These are phyloP conservation scores for Papilio glaucus DNA, from an alignment of 1,140 invertebrate genomes.

Conservation along the genomic window DNA sequence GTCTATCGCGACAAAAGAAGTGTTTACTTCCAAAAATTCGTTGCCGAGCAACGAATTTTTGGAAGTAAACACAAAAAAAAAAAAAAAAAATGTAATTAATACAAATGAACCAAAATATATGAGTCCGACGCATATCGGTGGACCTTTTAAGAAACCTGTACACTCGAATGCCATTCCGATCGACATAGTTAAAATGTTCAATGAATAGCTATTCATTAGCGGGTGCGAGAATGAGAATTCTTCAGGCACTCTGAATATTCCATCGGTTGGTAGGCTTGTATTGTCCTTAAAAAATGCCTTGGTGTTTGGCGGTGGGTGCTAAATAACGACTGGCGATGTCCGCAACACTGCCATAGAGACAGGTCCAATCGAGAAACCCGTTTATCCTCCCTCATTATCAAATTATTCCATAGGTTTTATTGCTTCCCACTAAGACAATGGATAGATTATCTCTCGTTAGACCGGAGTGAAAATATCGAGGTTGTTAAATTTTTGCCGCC, in stretches of 20 bases:
- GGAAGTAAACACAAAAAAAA: no score
- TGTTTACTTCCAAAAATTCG: no score
- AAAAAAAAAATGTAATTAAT: constrained; percentile 73
- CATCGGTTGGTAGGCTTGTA: constrained; percentile 72
- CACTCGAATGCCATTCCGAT: constrained; percentile 79
- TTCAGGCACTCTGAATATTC: constrained; percentile 78
- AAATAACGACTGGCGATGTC: constrained; percentile 69
- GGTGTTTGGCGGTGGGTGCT: constrained; percentile 61
- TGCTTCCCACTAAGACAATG: constrained; percentile 56
- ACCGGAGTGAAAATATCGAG: no score
- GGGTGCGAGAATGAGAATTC: constrained; percentile 82
- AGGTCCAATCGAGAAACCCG: constrained; percentile 47
- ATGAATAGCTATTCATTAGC: constrained; percentile 83
- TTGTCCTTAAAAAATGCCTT: constrained; percentile 80
- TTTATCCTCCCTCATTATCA: constrained; percentile 75
- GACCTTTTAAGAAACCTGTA: constrained; percentile 82
- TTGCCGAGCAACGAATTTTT: constrained; percentile 65
- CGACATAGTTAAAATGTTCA: constrained; percentile 82
- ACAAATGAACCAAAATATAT: constrained; percentile 74
- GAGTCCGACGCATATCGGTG: constrained; percentile 71
- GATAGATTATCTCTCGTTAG: constrained; percentile 44
- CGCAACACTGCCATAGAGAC: constrained; percentile 57
- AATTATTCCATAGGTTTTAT: constrained; percentile 66
- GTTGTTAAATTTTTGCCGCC: not conserved
- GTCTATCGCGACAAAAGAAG: no score